Conservation (phyloP, 2,888 invertebrate genomes). For the Lysandra coridon region DNA sequence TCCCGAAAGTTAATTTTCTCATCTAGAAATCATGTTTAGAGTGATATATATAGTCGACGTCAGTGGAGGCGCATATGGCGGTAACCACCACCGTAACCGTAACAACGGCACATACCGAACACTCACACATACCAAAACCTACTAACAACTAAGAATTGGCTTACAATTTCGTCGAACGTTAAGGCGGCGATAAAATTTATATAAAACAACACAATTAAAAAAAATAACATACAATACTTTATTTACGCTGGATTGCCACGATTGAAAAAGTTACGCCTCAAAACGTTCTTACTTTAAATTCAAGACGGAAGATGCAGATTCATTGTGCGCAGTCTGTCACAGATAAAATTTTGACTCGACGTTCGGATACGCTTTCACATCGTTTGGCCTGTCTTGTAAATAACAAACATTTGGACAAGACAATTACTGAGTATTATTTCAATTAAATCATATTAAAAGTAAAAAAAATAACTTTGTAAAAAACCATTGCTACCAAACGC, state of each 20-base stretch:
- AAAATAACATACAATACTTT: conserved; percentile 31
- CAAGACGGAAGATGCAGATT: conserved; percentile 58
- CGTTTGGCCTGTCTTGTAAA: not conserved
- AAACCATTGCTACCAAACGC: not conserved
- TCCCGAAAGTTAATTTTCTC: not conserved
- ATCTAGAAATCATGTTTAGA: not conserved
- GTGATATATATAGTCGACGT: not conserved
- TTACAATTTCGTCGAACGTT: conserved; percentile 54
- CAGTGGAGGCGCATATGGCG: conserved; percentile 20
- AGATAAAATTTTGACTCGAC: conserved; percentile 33
- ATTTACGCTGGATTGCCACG: not conserved
- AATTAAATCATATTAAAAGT: not conserved
- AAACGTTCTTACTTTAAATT: conserved; percentile 21
- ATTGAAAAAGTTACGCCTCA: not conserved
- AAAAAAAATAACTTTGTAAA: not conserved
- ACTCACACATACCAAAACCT: conserved; percentile 46
- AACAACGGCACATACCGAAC: conserved; percentile 50
- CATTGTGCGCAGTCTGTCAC: conserved; percentile 47
- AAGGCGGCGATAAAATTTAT: conserved; percentile 28
- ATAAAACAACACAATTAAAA: conserved; percentile 39
- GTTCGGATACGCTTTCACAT: not conserved
- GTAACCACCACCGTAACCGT: not conserved
- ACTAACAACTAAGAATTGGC: conserved; percentile 74
- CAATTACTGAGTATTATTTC: not conserved
- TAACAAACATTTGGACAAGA: not conserved